Conservation (phyloP, 2,797 vertebrate species). For the Phrynocephalus vlangalii region DNA sequence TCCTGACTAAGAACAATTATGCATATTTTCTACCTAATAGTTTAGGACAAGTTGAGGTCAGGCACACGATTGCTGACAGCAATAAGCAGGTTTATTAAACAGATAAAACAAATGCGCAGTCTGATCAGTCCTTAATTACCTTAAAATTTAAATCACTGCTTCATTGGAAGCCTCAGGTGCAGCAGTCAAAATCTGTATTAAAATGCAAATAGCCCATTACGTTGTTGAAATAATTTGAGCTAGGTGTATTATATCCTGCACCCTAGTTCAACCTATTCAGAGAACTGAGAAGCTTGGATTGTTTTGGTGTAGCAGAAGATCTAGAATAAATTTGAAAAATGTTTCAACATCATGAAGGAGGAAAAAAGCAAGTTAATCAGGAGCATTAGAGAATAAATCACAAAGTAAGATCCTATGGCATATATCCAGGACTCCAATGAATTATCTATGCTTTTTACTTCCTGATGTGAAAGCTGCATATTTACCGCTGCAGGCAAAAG, state of each 20-base stretch:
- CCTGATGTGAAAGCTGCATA: background rate
- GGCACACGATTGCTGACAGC: slow-evolving; percentile 49
- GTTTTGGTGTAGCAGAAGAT: slow-evolving; percentile 46
- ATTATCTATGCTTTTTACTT: slow-evolving; percentile 8
- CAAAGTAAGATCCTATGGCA: slow-evolving; percentile 5
- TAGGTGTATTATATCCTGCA: slow-evolving; percentile 56
- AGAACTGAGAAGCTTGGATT: slow-evolving; percentile 46
- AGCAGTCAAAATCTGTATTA: slow-evolving; percentile 71
- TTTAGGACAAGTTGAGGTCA: slow-evolving; percentile 55
- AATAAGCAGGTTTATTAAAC: slow-evolving; percentile 72
- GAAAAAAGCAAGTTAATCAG: slow-evolving; percentile 1
- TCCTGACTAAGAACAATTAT: slow-evolving; percentile 38
- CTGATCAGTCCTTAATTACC: slow-evolving; percentile 71
- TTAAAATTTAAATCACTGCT: slow-evolving; percentile 71
- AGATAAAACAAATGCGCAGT: slow-evolving; percentile 70
- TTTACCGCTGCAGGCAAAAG: background rate
- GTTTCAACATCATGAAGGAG: slow-evolving; percentile 35
- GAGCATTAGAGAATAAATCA: slow-evolving; percentile 4
- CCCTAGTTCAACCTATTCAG: slow-evolving; percentile 46
- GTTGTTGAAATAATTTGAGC: slow-evolving; percentile 73
- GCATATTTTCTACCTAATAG: slow-evolving; percentile 46
- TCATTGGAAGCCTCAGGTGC: slow-evolving; percentile 72
- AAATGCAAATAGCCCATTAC: slow-evolving; percentile 77
- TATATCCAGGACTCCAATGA: slow-evolving; percentile 3
- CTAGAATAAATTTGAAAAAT: slow-evolving; percentile 25